Base-by-base conservation (phyloP, 2,113 vertebrate species). In the Sapajus apella region DNA sequence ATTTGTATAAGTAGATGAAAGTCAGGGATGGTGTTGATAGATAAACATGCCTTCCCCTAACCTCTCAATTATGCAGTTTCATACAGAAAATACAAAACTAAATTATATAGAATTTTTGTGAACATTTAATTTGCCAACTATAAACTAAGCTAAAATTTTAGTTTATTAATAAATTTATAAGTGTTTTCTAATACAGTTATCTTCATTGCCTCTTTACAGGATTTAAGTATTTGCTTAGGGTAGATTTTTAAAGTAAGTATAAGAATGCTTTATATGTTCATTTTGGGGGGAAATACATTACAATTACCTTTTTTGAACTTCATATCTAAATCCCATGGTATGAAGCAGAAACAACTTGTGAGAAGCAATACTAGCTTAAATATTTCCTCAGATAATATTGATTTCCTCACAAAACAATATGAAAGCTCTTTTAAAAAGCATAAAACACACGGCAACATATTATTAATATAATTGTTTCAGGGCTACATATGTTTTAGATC, bases 1-100 rank as follows among this genome's bases (percentile, higher is more conserved):
- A 95, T 95, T 90, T 94, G 37, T 83, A 82, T 55, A 79, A 91
- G 40, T 47, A 91, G 45, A 82, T 79, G n/a, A 85, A 97, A 97
- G 72, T 94, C 84, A 92, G 5, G 30, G 21, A 55, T 86, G 25
- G 21, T 58, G n/a, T 85, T 97, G 52, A 76, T 50, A 94, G 17
- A 84, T 86, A 96, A 76, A 68, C 0, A 58, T 45, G 40, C 32
- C 14, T 84, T 86, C 8, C 0, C 73, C 25, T 66, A 68, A 20
- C 4, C 56, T 90, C 91, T 82, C n/a, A 85, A 32, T 94, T 90
- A 45, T 85, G 30, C 84, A 47, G 14, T 58, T 88, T 94, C 47
- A 87, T 79, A 32, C 61, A 91, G 30, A 84, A 79, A 76, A 68
- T 40, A 52, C 2, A 84, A 40, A 73, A 27, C 16, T 92, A 72